Evolutionary conservation across 1,140 invertebrate species (phyloP).

Genomic region (Cheumatopsyche charites): DNA sequence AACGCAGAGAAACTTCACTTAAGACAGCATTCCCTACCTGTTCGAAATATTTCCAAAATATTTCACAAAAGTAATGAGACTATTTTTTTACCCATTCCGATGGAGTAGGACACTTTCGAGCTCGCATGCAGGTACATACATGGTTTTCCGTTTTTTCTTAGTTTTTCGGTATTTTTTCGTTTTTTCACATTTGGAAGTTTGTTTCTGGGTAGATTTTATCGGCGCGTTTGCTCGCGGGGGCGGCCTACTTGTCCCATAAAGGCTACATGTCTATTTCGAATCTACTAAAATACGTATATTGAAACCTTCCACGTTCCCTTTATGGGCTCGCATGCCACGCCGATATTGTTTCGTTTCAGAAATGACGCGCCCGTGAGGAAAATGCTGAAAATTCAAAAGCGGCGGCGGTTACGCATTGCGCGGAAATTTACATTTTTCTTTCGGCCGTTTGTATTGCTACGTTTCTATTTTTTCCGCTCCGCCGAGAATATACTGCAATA

Average conservation of each 20-base stretch:
- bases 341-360: constrained; percentile 44
- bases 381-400: constrained; percentile 46
- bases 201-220: constrained; percentile 32
- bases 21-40: too few relatives aligned
- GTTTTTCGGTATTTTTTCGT: not conserved
- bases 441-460: not conserved
- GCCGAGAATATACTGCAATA: too few relatives aligned
- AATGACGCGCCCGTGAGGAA: constrained; percentile 31
- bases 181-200: constrained; percentile 7
- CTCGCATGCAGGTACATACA: too few relatives aligned
- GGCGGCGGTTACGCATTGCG: constrained; percentile 45
- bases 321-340: constrained; percentile 43
- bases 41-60: constrained; percentile 5
- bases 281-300: constrained; percentile 39
- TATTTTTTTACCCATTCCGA: not conserved
- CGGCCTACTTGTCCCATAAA: constrained; percentile 30
- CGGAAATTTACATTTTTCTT: constrained; percentile 42
- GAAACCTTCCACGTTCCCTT: constrained; percentile 42
- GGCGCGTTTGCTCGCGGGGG: constrained; percentile 8
- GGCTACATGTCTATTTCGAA: constrained; percentile 35
- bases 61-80: not conserved
- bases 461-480: not conserved
- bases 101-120: too few relatives aligned
- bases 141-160: not conserved
- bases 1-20: too few relatives aligned